These are phyloP conservation scores for Vimba vimba DNA, from an alignment of 2,113 vertebrate species.

Conservation along the genomic window DNA sequence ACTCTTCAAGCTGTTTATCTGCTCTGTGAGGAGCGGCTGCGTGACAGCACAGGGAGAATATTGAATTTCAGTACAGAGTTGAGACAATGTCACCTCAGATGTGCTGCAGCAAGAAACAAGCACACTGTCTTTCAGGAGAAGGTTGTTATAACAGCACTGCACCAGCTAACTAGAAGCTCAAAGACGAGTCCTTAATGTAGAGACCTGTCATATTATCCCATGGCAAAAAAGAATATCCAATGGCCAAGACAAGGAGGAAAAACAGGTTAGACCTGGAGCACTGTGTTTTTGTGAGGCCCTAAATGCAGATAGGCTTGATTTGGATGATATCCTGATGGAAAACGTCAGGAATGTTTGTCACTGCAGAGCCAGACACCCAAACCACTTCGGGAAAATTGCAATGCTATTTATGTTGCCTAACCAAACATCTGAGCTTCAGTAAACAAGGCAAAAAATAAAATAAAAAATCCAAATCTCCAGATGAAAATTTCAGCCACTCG, in stretches of 20 bases:
- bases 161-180: slow-evolving; percentile 28
- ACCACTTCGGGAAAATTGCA: slow-evolving; percentile 47
- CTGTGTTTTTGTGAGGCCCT: background rate
- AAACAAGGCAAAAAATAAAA: slow-evolving; percentile 22
- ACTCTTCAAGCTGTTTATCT: slow-evolving; percentile 35
- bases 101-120: background rate
- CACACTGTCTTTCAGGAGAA: slow-evolving; percentile 5
- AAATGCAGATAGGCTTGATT: background rate
- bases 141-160: slow-evolving; percentile 1
- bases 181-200: slow-evolving; percentile 13
- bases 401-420: slow-evolving; percentile 39
- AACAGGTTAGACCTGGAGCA: background rate
- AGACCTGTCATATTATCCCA: slow-evolving; percentile 3
- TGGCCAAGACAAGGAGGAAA: background rate
- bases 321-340: slow-evolving; percentile 33
- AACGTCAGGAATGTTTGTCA: slow-evolving; percentile 59
- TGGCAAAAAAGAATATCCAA: background rate
- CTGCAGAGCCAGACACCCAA: slow-evolving; percentile 28
- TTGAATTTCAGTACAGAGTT: slow-evolving; percentile 8
- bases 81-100: slow-evolving; percentile 42
- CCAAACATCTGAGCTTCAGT: slow-evolving; percentile 42
- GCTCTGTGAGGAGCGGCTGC: slow-evolving; percentile 8
- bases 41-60: background rate
- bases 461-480: background rate
- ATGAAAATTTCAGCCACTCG: background rate